Percentiles rank a stretch among this genome's conserved stretches.
These are phyloP conservation scores for Physeter macrocephalus DNA, from an alignment of 2,113 vertebrate genomes.

Conservation along the genomic window DNA sequence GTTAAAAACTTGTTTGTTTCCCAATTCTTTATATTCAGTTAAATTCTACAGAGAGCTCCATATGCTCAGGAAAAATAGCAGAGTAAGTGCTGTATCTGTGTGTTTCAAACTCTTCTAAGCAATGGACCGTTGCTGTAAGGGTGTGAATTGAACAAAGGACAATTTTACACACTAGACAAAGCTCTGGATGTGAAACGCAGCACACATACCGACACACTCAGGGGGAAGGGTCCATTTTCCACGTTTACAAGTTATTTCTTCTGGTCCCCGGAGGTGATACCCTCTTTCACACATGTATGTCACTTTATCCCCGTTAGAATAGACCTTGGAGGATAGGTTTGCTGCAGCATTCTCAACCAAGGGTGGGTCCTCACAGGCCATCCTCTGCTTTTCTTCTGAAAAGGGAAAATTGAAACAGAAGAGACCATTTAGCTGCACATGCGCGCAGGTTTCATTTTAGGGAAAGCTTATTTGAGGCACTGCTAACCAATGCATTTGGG, in stretches of 20 bases:
- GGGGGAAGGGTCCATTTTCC: slow-evolving; percentile 68
- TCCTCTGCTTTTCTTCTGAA: slow-evolving; percentile 66
- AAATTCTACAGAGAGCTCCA: not conserved
- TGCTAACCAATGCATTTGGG: slow-evolving; percentile 78
- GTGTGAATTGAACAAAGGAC: not conserved
- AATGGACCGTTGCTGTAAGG: rapidly evolving
- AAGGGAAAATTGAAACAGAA: not conserved
- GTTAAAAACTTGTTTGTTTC: not conserved
- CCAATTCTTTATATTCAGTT: not conserved
- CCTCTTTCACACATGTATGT: slow-evolving; percentile 49
- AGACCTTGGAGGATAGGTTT: not conserved
- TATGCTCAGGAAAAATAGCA: not conserved
- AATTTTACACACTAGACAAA: rapidly evolving
- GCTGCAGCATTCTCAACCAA: not conserved
- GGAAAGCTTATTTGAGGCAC: not conserved
- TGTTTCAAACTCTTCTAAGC: not conserved
- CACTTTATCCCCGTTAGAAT: slow-evolving; percentile 52
- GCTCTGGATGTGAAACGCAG: not conserved
- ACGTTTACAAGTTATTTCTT: slow-evolving; percentile 38
- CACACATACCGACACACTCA: slow-evolving; percentile 56
- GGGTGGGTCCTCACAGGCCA: slow-evolving; percentile 34
- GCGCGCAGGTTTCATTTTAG: rapidly evolving
- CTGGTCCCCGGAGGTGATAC: slow-evolving; percentile 36
- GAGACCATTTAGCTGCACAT: not conserved
- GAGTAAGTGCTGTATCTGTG: not conserved